Evolutionary conservation across 2,113 vertebrate genomes (phyloP).

Genomic region (Pelvicachromis taeniatus): DNA sequence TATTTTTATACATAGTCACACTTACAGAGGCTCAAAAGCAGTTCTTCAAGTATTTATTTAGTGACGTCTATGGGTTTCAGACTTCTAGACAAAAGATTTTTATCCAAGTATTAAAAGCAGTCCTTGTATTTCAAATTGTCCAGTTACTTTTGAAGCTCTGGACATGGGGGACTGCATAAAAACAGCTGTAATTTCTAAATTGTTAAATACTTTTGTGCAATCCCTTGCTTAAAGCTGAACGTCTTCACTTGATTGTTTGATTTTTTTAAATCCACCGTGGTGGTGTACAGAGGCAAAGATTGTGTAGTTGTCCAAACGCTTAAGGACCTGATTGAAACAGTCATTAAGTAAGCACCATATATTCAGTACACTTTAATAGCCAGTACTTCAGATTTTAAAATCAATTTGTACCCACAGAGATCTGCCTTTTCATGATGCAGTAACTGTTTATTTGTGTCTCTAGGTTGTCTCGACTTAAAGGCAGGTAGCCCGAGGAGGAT

Average conservation of each 20-base stretch:
- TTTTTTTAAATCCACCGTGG: not conserved
- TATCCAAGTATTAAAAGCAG: not conserved
- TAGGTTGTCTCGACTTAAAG: conserved; percentile 39
- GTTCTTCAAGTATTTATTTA: not conserved
- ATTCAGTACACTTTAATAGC: not conserved
- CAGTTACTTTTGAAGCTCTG: not conserved
- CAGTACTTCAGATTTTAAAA: not conserved
- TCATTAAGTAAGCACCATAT: not conserved
- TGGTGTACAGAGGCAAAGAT: not conserved
- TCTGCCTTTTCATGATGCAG: not conserved
- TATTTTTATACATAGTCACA: not conserved
- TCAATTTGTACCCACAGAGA: not conserved
- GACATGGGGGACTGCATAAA: rapidly evolving
- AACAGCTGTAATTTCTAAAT: not conserved
- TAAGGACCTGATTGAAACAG: not conserved
- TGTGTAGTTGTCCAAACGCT: not conserved
- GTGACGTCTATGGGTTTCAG: not conserved
- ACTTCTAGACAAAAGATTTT: not conserved
- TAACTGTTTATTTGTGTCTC: not conserved
- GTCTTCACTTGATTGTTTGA: not conserved
- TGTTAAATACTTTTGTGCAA: not conserved
- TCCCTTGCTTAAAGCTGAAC: not conserved
- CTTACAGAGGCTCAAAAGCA: not conserved
- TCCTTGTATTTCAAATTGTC: not conserved
- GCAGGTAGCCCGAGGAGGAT: not conserved